Evolutionary conservation across 2,797 vertebrate species (phyloP).

Genomic region (Mus spretus): DNA sequence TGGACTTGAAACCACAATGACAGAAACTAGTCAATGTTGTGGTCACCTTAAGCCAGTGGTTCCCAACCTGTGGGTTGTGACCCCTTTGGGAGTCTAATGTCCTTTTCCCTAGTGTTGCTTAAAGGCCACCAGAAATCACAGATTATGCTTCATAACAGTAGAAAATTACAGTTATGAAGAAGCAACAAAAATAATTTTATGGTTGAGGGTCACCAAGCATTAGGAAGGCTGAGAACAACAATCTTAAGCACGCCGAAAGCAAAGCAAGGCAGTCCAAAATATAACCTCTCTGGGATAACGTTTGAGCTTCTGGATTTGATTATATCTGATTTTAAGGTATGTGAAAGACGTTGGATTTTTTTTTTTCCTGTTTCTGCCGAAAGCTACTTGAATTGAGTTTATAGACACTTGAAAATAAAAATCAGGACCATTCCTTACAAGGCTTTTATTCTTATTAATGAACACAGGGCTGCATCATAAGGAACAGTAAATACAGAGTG

Average conservation of each 20-base stretch:
- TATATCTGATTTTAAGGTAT: constrained; percentile 32
- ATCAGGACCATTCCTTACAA: background rate
- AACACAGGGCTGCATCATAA: constrained; percentile 33
- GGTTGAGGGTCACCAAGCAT: background rate
- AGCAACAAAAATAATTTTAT: background rate
- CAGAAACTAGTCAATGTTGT: background rate
- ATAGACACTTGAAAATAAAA: constrained; percentile 50
- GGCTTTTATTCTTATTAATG: constrained; percentile 57
- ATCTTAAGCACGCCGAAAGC: background rate
- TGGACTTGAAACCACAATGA: constrained; percentile 17
- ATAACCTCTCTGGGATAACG: background rate
- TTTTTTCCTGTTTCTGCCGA: background rate
- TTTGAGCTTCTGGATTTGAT: constrained; percentile 22
- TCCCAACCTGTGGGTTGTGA: background rate
- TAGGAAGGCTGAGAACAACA: background rate
- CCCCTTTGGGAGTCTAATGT: background rate
- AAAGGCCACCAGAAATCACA: background rate
- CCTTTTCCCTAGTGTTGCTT: background rate
- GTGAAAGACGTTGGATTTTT: background rate
- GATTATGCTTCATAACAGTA: background rate
- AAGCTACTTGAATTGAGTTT: constrained; percentile 3
- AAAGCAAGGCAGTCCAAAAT: background rate
- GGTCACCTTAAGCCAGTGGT: background rate
- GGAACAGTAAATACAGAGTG: background rate
- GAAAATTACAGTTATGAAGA: background rate